Evolutionary conservation across 37 sponge, comb jelly and placozoan species (phyloP).

Genomic region (Beroe ovata): DNA sequence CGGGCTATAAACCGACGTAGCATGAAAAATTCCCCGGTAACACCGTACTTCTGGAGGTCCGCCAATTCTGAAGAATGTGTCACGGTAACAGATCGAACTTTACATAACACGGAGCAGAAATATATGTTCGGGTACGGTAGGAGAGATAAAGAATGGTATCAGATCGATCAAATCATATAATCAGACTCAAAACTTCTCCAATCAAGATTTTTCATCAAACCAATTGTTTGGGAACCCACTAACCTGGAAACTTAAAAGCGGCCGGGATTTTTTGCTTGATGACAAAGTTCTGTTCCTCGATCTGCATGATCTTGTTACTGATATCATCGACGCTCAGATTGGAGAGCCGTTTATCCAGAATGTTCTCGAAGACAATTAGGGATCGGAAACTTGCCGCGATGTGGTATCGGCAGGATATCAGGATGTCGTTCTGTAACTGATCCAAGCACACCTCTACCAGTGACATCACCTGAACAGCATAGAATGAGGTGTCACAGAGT

Average conservation of each 20-base stretch:
- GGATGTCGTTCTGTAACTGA: constrained; percentile 27
- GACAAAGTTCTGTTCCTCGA: constrained; percentile 17
- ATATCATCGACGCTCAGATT: constrained; percentile 11
- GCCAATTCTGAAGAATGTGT: constrained; percentile 16
- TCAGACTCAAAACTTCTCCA: no score
- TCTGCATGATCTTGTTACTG: constrained; percentile 9
- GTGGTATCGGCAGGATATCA: constrained; percentile 18
- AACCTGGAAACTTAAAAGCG: neutral
- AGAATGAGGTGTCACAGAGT: neutral
- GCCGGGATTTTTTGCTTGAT: neutral
- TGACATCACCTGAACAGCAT: constrained; percentile 20
- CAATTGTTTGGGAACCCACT: no score
- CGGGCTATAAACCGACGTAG: neutral
- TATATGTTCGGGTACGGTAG: no score
- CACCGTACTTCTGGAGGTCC: constrained; percentile 52
- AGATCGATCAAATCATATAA: no score
- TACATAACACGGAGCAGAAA: no score
- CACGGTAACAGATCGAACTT: no score
- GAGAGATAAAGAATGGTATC: no score
- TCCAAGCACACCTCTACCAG: constrained; percentile 52
- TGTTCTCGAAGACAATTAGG: constrained; percentile 26
- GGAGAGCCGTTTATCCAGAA: constrained; percentile 29
- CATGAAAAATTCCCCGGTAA: constrained; percentile 55
- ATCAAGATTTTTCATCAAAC: no score
- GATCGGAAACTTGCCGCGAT: neutral